Evolutionary conservation across 2,113 vertebrate species (phyloP).

Genomic region (Heloderma charlesbogerti): DNA sequence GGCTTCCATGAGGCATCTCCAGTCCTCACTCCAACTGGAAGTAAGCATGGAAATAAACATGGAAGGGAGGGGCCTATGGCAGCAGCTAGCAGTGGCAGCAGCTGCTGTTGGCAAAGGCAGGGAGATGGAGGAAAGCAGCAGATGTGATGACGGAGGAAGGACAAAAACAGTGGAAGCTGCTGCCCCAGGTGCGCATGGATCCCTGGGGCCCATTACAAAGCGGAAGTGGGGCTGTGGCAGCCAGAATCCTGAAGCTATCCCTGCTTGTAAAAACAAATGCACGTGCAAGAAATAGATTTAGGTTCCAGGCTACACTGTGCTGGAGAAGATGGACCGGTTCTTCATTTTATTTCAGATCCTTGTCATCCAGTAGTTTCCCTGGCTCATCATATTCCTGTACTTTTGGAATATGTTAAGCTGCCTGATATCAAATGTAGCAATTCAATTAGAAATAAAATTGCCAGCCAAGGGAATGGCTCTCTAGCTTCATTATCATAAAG

Average conservation of each 20-base stretch:
- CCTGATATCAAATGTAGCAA: constrained; percentile 31
- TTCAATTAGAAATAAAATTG: constrained; percentile 47
- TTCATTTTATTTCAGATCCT: constrained; percentile 4
- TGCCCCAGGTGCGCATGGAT: background rate
- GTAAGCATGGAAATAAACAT: no score
- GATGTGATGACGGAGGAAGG: background rate
- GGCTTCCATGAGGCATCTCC: no score
- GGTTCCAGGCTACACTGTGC: no score
- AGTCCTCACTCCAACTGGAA: no score
- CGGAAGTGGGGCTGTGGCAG: no score
- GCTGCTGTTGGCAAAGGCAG: background rate
- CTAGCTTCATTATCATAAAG: constrained; percentile 36
- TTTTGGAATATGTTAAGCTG: constrained; percentile 20
- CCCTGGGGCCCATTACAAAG: background rate
- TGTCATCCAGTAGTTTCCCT: background rate
- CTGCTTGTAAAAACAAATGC: background rate
- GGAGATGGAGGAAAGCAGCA: no score
- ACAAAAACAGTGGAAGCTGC: background rate
- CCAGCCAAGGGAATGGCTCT: constrained; percentile 12
- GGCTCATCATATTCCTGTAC: constrained; percentile 13
- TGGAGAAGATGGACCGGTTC: background rate
- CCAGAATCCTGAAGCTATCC: background rate
- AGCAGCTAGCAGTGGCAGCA: background rate
- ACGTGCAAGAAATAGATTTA: background rate
- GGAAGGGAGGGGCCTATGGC: background rate